phyloP scores from a whole-genome alignment of 2,113 vertebrate species.

The Mobula birostris region DNA sequence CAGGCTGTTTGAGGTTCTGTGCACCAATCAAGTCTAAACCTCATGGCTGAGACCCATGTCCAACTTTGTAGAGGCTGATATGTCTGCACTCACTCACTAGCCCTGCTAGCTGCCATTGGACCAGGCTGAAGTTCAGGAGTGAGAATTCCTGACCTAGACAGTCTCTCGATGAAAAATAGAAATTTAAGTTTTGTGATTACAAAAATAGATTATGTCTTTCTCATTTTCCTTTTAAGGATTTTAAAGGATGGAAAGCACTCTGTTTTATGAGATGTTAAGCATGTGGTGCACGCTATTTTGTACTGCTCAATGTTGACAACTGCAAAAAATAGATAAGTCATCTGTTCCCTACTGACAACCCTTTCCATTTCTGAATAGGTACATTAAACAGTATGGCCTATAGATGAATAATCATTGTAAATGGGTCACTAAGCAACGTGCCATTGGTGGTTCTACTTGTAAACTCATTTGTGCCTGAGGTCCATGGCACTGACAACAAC shows the following conservation, averaged over 20 bases:
- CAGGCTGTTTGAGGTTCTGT: neutral
- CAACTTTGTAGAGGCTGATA: neutral
- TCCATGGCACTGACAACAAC: too few relatives aligned
- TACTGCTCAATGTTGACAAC: neutral
- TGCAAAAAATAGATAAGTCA: neutral
- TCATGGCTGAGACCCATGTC: neutral
- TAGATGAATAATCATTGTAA: too few relatives aligned
- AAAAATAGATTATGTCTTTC: neutral
- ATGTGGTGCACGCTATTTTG: neutral
- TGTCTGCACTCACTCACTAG: neutral
- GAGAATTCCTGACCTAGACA: neutral
- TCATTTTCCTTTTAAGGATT: neutral
- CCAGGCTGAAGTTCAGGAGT: neutral
- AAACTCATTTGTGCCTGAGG: too few relatives aligned
- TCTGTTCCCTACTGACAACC: neutral
- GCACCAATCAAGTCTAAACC: neutral
- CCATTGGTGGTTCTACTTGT: too few relatives aligned
- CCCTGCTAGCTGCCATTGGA: neutral
- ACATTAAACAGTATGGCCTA: neutral
- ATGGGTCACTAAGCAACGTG: too few relatives aligned
- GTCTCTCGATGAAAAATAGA: neutral
- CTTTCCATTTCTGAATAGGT: neutral
- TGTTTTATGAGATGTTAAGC: neutral
- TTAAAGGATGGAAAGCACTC: neutral
- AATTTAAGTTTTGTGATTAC: neutral